Evolutionary conservation across 2,113 vertebrate species (phyloP), one percentile per base, ranked within the genome.

Genomic region (Macaca mulatta): DNA sequence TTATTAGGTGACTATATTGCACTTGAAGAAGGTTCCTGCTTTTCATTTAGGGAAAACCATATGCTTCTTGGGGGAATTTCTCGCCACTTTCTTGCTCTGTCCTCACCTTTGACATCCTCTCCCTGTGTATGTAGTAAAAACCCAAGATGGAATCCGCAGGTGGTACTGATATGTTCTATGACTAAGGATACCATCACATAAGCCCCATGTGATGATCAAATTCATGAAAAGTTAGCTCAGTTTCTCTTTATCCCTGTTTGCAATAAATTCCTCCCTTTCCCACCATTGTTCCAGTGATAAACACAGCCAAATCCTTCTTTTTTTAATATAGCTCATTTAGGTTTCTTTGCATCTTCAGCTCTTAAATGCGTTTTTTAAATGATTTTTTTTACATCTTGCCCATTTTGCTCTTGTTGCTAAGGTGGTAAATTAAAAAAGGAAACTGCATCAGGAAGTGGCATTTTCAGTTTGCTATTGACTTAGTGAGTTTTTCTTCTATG

Each of bases 331-430:
- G 93, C 30, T 90, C 61, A 79, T 55, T 61, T 32, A 75, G 14
- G 14, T n/a, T 84, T 84, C 90, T 88, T 79, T 90, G n/a, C 18
- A 83, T 59, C 52, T 75, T 88, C 43, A 78, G 40, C 81, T 93
- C 48, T 78, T 25, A 61, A 38, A 80, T 69, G 16, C 2, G 0
- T 59, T 94, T 97, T 88, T 77, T 82, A 13, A 61, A 75, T 90
- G 92, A 92, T 67, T 23, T 59, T 25, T 87, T 87, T 81, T 92
- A 70, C 82, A n/a, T 67, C 40, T 96, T 96, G 4, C 61, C 48
- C 52, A 22, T 25, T 75, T 93, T 94, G 17, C 69, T 95, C 57
- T 70, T 72, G 20, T 74, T 92, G 75, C 52, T 90, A 83, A 77
- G 18, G 38, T 48, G 7, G 69, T 69, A 93, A 94, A 90, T 83